Evolutionary conservation across 2,113 vertebrate species (phyloP).

Genomic region (Orthonyx spaldingii): DNA sequence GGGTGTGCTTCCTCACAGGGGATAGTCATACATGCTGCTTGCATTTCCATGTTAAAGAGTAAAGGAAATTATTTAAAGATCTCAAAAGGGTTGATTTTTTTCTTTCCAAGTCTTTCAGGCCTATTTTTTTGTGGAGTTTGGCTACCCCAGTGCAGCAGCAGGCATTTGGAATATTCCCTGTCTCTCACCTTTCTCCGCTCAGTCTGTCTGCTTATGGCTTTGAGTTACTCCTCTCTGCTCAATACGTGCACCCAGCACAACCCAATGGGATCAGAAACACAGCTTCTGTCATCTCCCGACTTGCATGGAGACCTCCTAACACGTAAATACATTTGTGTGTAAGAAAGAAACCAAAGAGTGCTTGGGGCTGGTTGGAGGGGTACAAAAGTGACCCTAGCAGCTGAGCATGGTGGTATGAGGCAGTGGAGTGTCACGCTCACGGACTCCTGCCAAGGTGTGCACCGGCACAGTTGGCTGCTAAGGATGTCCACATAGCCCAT

Average conservation of each 20-base stretch:
- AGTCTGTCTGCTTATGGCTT: background rate
- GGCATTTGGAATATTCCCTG: background rate
- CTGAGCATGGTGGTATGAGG: background rate
- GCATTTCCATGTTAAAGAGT: background rate
- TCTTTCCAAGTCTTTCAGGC: background rate
- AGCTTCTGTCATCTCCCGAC: background rate
- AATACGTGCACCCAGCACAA: accelerated
- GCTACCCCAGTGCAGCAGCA: background rate
- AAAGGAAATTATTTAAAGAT: background rate
- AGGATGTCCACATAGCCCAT: background rate
- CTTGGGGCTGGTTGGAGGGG: background rate
- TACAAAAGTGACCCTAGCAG: background rate
- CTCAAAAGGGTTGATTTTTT: background rate
- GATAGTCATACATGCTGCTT: background rate
- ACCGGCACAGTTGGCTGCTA: background rate
- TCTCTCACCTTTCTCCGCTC: conserved; percentile 14
- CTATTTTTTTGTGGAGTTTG: background rate
- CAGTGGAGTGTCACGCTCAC: background rate
- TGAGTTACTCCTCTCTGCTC: conserved; percentile 13
- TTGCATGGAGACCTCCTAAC: background rate
- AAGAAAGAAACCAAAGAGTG: background rate
- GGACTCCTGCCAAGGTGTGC: background rate
- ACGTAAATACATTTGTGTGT: background rate
- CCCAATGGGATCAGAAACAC: background rate
- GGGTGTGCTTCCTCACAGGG: background rate